phyloP scores from a whole-genome alignment of 2,888 invertebrate species.

The Barypeithes pellucidus region DNA sequence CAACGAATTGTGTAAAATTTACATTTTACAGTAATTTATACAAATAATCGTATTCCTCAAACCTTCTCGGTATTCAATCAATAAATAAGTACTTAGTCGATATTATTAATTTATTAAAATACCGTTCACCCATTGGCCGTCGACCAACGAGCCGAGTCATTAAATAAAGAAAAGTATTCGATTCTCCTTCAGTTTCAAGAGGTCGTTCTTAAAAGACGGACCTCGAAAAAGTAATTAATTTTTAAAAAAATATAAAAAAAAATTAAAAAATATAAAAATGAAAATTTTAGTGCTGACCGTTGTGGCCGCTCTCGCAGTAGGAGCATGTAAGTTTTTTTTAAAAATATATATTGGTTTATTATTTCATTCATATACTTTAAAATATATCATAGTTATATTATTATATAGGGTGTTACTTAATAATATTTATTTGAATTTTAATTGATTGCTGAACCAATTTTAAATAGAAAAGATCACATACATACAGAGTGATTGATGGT shows the following conservation, averaged over 20 bases:
- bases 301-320: slow-evolving; percentile 38
- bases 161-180: slow-evolving; percentile 51
- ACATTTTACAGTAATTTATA: background rate
- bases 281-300: slow-evolving; percentile 44
- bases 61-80: slow-evolving; percentile 7
- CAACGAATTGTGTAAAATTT: background rate
- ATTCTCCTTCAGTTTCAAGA: slow-evolving; percentile 47
- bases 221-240: slow-evolving; percentile 29
- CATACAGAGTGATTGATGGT: too few relatives aligned
- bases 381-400: too few relatives aligned
- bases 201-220: slow-evolving; percentile 47
- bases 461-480: too few relatives aligned
- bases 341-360: background rate
- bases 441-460: too few relatives aligned
- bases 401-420: too few relatives aligned
- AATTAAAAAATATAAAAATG: slow-evolving; percentile 38
- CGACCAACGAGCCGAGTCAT: slow-evolving; percentile 25
- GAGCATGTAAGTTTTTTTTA: slow-evolving; percentile 49
- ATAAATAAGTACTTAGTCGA: slow-evolving; percentile 14
- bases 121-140: slow-evolving; percentile 31
- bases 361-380: too few relatives aligned
- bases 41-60: background rate
- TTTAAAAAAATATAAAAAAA: slow-evolving; percentile 29
- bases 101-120: slow-evolving; percentile 25
- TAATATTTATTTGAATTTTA: too few relatives aligned